phyloP scores from a whole-genome alignment of 2,113 vertebrate species.

The Silurus asotus region DNA sequence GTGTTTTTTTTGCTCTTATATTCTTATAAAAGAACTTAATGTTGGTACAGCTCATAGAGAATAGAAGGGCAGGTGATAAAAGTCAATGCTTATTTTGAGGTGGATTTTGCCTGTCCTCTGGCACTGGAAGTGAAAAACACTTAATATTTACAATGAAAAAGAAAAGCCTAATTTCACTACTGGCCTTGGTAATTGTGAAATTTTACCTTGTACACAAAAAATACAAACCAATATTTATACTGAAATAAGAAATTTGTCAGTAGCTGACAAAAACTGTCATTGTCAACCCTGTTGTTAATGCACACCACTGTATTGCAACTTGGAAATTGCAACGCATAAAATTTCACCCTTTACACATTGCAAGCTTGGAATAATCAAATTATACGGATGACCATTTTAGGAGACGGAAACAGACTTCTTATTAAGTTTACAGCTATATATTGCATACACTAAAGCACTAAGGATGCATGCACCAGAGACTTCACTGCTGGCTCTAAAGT shows the following conservation, averaged over 20 bases:
- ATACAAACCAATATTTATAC: neutral
- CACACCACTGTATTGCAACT: neutral
- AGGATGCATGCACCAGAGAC: conserved; percentile 49
- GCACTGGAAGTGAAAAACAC: conserved; percentile 27
- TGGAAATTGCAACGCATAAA: conserved; percentile 26
- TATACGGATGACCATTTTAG: conserved; percentile 56
- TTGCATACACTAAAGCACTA: conserved; percentile 46
- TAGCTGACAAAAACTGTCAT: conserved; percentile 3
- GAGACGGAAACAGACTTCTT: conserved; percentile 45
- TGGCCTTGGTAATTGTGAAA: neutral
- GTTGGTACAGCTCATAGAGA: conserved; percentile 18
- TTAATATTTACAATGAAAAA: neutral
- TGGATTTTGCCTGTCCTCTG: conserved; percentile 27
- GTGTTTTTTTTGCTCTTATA: conserved; percentile 22
- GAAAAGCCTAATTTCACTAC: neutral
- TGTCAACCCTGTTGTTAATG: neutral
- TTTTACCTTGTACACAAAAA: neutral
- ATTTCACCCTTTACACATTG: conserved; percentile 40
- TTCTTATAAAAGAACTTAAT: conserved; percentile 16
- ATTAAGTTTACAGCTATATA: conserved; percentile 56
- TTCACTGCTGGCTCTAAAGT: conserved; percentile 47
- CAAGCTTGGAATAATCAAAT: conserved; percentile 58
- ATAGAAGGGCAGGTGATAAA: conserved; percentile 39
- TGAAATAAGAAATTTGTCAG: neutral
- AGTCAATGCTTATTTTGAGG: conserved; percentile 41